A percentile compares a stretch with the other conserved stretches of the same genome.
Conservation (phyloP, 2,797 vertebrate genomes). For the Oceanodroma leucorhoa region DNA sequence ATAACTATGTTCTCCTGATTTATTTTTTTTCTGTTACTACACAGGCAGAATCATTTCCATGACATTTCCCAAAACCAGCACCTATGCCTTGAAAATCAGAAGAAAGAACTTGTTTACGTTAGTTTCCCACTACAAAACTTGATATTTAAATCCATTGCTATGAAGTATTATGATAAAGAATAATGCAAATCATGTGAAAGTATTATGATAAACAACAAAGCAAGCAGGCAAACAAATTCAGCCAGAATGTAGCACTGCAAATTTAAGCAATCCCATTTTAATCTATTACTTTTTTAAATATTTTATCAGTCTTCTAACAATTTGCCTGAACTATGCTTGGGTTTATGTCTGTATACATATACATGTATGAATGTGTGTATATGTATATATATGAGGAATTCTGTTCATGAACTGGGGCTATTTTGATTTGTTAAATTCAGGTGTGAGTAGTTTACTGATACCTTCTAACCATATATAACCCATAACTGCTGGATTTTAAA, state of each 20-base stretch:
- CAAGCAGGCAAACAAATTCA: not conserved
- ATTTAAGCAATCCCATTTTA: not conserved
- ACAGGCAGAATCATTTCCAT: not conserved
- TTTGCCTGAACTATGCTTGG: not conserved
- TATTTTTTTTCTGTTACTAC: not conserved
- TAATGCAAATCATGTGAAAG: not conserved
- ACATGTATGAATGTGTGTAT: not conserved
- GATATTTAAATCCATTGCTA: not conserved
- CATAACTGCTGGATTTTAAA: not conserved
- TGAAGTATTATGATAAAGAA: not conserved
- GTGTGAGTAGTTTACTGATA: not conserved
- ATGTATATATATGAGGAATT: not conserved
- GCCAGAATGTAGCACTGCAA: not conserved
- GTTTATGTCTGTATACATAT: not conserved
- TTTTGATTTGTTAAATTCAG: not conserved
- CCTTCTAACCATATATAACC: not conserved
- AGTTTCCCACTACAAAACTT: not conserved
- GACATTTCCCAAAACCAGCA: not conserved
- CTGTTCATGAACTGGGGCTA: not conserved
- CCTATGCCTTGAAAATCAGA: not conserved
- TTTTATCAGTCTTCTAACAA: not conserved
- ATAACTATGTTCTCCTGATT: not conserved
- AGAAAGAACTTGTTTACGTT: not conserved
- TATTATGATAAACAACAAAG: not conserved
- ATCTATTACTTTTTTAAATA: not conserved